These are phyloP conservation scores for Barbus barbus DNA, from an alignment of 2,113 vertebrate genomes.

Conservation along the genomic window DNA sequence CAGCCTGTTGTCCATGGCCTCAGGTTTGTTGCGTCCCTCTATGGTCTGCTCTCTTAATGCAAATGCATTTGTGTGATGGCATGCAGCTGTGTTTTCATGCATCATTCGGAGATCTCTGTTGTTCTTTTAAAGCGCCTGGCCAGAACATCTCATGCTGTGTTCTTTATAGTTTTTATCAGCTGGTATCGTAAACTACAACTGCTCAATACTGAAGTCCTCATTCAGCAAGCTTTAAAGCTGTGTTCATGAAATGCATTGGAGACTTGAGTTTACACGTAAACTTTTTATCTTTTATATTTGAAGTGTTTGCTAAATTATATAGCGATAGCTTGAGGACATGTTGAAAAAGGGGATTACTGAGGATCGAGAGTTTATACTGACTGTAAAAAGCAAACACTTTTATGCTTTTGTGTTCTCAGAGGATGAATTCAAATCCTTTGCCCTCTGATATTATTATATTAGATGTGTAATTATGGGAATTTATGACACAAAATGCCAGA, in stretches of 20 bases:
- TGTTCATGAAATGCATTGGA: background rate
- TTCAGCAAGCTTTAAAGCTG: background rate
- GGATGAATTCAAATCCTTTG: background rate
- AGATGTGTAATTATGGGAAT: background rate
- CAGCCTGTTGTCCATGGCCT: background rate
- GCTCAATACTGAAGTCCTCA: background rate
- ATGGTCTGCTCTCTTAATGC: background rate
- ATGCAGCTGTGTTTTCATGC: background rate
- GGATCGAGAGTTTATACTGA: background rate
- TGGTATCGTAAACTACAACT: background rate
- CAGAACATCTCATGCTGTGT: background rate
- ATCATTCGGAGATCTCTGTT: background rate
- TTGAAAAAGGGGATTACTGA: background rate
- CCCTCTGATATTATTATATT: background rate
- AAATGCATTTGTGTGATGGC: background rate
- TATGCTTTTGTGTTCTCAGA: background rate
- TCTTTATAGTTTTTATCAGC: conserved; percentile 6
- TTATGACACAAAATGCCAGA: background rate
- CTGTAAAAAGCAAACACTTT: background rate
- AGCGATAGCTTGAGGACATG: background rate
- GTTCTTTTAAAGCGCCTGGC: background rate
- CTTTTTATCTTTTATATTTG: background rate
- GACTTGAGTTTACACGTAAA: background rate
- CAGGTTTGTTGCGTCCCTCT: background rate
- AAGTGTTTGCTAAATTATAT: background rate